Percentiles rank a stretch among this genome's conserved stretches.
These are phyloP conservation scores for Sussaba pulchella DNA, from an alignment of 2,888 invertebrate species.

Conservation along the genomic window DNA sequence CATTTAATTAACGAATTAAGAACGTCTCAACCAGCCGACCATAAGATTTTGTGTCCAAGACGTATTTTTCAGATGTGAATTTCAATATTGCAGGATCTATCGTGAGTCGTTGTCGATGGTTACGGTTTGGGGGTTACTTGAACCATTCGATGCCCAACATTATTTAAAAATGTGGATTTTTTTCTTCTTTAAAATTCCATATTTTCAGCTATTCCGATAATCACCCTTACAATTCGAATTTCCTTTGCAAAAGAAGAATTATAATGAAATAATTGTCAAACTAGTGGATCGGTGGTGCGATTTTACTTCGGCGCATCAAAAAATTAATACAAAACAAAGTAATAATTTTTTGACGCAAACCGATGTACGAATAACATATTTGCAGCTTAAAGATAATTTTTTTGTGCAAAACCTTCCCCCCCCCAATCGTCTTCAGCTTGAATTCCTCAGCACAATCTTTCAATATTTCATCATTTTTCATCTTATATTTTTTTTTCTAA, in stretches of 20 bases:
- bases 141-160: constrained; percentile 22
- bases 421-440: no score
- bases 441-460: no score
- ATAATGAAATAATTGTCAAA: no score
- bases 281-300: no score
- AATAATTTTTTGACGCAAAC: no score
- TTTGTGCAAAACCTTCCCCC: no score
- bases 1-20: constrained; percentile 26
- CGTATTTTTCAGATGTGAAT: constrained; percentile 8
- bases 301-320: no score
- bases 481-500: constrained; percentile 17
- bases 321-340: no score
- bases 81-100: constrained; percentile 21
- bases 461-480: not conserved
- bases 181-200: not conserved
- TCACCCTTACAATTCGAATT: no score
- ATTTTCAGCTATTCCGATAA: not conserved
- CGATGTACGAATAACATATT: no score
- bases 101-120: not conserved
- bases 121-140: constrained; percentile 29
- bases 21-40: constrained; percentile 50
- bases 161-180: not conserved
- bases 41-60: constrained; percentile 52
- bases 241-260: no score
- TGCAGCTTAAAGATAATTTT: no score